Evolutionary conservation across 64 coral and sea anemone species (phyloP), one percentile per base, ranked within the genome.

Genomic region (Platygyra sinensis): DNA sequence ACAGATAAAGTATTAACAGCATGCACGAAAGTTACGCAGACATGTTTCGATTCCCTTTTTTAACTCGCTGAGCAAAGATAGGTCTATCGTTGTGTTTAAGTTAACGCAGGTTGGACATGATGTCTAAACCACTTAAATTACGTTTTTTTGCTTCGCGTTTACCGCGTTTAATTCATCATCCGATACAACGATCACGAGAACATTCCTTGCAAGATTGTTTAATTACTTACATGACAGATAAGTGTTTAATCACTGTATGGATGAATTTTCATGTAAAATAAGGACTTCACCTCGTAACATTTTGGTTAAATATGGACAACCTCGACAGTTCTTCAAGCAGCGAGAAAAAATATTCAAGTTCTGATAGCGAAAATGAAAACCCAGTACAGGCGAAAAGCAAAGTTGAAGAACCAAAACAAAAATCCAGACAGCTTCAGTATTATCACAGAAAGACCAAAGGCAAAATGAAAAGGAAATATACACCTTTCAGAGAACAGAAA

Each of bases 391-490:
- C 39, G 38, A 15, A 85, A 62, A 46, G 60, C 59, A 85, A 67
- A 30, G 81, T 38, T 50, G 14, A 85, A 36, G 67, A 67, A 72
- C 57, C 54, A 69, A 67, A 67, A 39, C 33, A 85, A 80, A 90
- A 73, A 82, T 90, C 89, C 36, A 90, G 67, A 61, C 77, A 90
- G 78, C 60, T 78, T 28, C 76, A 65, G n/a, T 90, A 80, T 79
- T 90, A 90, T 72, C 77, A 90, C 15, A 75, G 76, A 36, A 80
- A 73, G 72, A 90, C 77, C 6, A 33, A 20, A 82, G 67, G 52
- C 50, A 82, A 52, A 60, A 78, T 81, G 62, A 90, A 90, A 90
- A 82, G 89, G 78, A 90, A 78, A 77, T 90, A 90, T 73, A 90
- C 76, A 67, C 78, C 76, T 73, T 90, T 71, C 39, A 51, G 28